Base-by-base conservation (phyloP, 2,113 vertebrate species). In the Ochotona princeps region DNA sequence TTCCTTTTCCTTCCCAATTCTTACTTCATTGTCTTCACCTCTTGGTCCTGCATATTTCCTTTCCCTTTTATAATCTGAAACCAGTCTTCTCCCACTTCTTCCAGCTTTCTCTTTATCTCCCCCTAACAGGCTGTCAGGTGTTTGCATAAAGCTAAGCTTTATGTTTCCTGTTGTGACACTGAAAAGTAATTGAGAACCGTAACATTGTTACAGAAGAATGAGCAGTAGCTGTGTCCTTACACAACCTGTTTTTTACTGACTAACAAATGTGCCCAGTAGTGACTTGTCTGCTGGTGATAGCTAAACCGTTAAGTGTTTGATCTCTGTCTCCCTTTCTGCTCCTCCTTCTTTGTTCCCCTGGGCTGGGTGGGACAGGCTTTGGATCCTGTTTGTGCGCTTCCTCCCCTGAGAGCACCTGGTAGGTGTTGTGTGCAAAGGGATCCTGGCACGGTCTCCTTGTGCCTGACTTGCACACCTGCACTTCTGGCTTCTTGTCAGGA, bases 121-220 rank as follows among this genome's bases (percentile, higher is more conserved):
- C 8, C 54, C 84, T 91, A 90, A 78, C 1, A 83, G 97, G 95
- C 83, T 86, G 80, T 95, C 92, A 92, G 74, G 1, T 25, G 0
- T 88, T 73, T 44, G n/a, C 83, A 26, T n/a, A 51, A 35, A 75
- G 47, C 63, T 67, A 35, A 35, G 60, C 60, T 70, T 61, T 91
- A 7, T 60, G n/a, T 89, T 83, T 83, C n/a, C 47, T 73, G 30
- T 79, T 84, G 81, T 78, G 38, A 17, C 30, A 49, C 66, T 83
- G 82, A 54, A 70, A 94, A 75, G 75, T 25, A 47, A 44, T 30
- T 90, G 79, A 79, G 18, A 82, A 26, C 25, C 38, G 4, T 25
- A 67, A 8, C 25, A 30, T 65, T 66, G 32, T 32, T 82, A 26
- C 30, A 51, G 76, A 47, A 38, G 38, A 65, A 60, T 44, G 23